Evolutionary conservation across 2,888 invertebrate genomes (phyloP), one percentile per base, ranked within the genome.

Genomic region (Hetaerina titia): DNA sequence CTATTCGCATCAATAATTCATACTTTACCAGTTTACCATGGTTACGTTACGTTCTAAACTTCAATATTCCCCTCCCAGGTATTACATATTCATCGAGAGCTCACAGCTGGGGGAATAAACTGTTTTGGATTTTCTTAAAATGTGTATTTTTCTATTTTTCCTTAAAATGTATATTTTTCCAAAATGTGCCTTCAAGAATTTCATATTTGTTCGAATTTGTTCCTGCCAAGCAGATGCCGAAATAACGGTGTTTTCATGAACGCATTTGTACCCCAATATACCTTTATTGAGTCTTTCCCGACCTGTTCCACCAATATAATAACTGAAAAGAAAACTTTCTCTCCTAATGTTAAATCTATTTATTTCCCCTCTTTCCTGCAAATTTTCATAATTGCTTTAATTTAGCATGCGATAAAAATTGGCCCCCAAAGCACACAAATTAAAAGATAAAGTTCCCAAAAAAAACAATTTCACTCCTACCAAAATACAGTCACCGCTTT

Each of bases 1-100:
- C 25, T 45, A 88, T 88, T 25, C 88, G 31, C 88, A 88, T 31
- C 31, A 88, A 88, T 31, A 88, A 88, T 88, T 45, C 88, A 11
- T 88, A 88, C 31, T 88, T 88, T 6, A 88, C 31, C 25, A 88
- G 7, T 88, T 88, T 88, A 2, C 88, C 88, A 17, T 2, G 88
- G 45, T 31, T 88, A 88, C n/a, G n/a, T n/a, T 88, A 88, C 45
- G 88, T 88, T 88, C 88, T 88, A 88, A 88, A 88, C 9, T 31
- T 31, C 88, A 25, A 31, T 31, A 15, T 88, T 31, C 88, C 31
- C 31, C 88, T 88, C 88, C 88, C 25, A 88, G 25, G 31, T 88
- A 88, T 88, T n/a, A 88, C 31, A 25, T 6, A 8, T 88, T 88
- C 88, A 31, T 88, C 88, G 17, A 88, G 88, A 31, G 88, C 17